A percentile compares a stretch with the other conserved stretches of the same genome.
These are phyloP conservation scores for Hypsopygia costalis DNA, from an alignment of 2,888 invertebrate genomes.

Conservation along the genomic window DNA sequence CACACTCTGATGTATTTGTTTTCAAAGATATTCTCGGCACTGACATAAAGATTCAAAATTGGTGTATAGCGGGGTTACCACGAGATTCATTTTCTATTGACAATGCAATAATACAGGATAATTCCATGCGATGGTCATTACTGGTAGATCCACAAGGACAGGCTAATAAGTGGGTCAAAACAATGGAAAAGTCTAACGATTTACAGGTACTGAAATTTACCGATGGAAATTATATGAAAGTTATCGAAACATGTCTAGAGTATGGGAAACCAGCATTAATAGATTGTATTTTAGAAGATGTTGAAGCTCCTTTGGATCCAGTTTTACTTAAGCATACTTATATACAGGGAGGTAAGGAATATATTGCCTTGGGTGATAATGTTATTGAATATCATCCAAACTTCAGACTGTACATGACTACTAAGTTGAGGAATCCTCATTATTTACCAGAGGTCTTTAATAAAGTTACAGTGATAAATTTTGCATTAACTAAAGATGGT, in stretches of 20 bases:
- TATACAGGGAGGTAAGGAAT: conserved; percentile 86
- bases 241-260: conserved; percentile 87
- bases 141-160: conserved; percentile 93
- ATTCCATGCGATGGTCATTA: conserved; percentile 88
- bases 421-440: conserved; percentile 91
- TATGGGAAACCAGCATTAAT: conserved; percentile 88
- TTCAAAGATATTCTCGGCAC: conserved; percentile 89
- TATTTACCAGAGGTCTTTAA: conserved; percentile 92
- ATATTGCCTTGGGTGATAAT: conserved; percentile 89
- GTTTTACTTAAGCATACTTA: conserved; percentile 87
- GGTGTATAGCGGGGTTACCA: conserved; percentile 91
- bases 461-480: conserved; percentile 91
- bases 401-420: conserved; percentile 90
- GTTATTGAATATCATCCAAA: conserved; percentile 87
- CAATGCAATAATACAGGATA: conserved; percentile 91
- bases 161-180: conserved; percentile 92
- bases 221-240: conserved; percentile 87
- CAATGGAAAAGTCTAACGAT: conserved; percentile 87
- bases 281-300: conserved; percentile 88
- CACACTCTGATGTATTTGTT: conserved; percentile 87
- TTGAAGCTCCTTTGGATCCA: conserved; percentile 90
- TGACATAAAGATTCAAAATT: conserved; percentile 92
- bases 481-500: conserved; percentile 90
- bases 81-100: conserved; percentile 91
- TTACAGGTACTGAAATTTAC: conserved; percentile 87